Evolutionary conservation across 1,140 invertebrate species (phyloP), one percentile per base, ranked within the genome.

Genomic region (Hetaerina americana): DNA sequence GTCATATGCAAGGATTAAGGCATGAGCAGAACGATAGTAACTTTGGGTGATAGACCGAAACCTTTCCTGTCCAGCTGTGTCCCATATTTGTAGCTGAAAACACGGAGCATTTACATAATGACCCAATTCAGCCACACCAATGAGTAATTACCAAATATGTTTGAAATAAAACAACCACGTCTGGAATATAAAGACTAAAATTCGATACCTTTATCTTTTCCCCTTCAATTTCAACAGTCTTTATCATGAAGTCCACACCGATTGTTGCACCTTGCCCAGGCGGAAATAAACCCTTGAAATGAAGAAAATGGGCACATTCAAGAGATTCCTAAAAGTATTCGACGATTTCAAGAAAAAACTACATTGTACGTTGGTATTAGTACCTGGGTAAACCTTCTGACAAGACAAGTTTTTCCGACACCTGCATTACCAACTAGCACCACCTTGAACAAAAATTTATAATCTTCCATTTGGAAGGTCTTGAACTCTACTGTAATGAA

Each of bases 171-270:
- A 66, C 29, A n/a, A 27, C n/a, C 29, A 71, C 15, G 26, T 22
- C 66, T 18, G 49, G 67, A 40, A 71, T 31, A 71, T 72, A 72
- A 69, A 25, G 67, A 69, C 40, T 27, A 73, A 72, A 68, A 27
- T 71, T 72, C 40, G 29, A 66, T 86, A 97, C 94, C 89, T 99
- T 99, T 69, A 99, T 92, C 89, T 96, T 94, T 84, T 98, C 97
- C 79, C 96, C 96, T 81, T 99, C 96, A 72, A 99, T 92, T 84
- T 97, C 93, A 10, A 99, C 91, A 72, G 96, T 99, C 84, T 99
- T 98, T 78, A 99, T 99, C 89, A 98, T 98, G 80, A 99, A 99
- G 86, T 99, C 97, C 15, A 99, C 97, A 72, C 97, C 97, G 77
- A 99, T 99, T 1, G 97, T 99, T 73, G 96, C 97, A 71, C 97